Percentiles rank a stretch among this genome's conserved stretches.
These are phyloP conservation scores for Tenthredo notha DNA, from an alignment of 2,888 invertebrate genomes.

Conservation along the genomic window DNA sequence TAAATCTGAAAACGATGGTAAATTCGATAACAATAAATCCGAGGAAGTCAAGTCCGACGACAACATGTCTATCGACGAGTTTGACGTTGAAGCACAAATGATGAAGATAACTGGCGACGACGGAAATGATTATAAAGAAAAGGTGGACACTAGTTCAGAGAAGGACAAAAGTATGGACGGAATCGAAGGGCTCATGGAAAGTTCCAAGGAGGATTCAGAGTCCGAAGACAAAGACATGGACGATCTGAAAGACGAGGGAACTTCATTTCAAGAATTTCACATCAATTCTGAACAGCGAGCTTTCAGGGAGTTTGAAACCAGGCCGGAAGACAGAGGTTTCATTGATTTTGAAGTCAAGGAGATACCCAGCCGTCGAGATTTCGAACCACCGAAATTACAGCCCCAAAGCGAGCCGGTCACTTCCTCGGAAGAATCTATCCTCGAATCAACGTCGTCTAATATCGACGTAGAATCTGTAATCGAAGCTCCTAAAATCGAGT, in stretches of 20 bases:
- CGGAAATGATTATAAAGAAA: constrained; percentile 75
- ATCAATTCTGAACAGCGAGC: constrained; percentile 63
- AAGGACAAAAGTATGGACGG: constrained; percentile 74
- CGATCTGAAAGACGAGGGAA: constrained; percentile 62
- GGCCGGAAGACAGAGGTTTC: constrained; percentile 55
- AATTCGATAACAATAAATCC: constrained; percentile 58
- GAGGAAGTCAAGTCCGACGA: constrained; percentile 68
- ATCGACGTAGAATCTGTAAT: constrained; percentile 66
- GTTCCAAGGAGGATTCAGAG: constrained; percentile 75
- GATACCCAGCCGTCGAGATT: constrained; percentile 5
- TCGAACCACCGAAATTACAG: constrained; percentile 32
- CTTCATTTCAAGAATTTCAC: constrained; percentile 55
- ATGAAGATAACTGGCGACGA: constrained; percentile 76
- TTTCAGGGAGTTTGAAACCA: constrained; percentile 67
- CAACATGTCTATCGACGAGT: constrained; percentile 73
- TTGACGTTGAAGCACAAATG: constrained; percentile 76
- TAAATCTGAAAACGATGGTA: constrained; percentile 65
- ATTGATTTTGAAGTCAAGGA: constrained; percentile 55
- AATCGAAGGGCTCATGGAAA: constrained; percentile 76
- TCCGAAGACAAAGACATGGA: constrained; percentile 69
- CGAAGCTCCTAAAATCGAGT: constrained; percentile 69
- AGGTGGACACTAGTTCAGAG: constrained; percentile 70
- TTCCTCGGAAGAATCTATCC: constrained; percentile 69
- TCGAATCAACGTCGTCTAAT: constrained; percentile 69
- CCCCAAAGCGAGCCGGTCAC: constrained; percentile 33